Percentiles rank a stretch among this genome's conserved stretches.
These are phyloP conservation scores for Microdon myrmicae DNA, from an alignment of 2,888 invertebrate species.

Conservation along the genomic window DNA sequence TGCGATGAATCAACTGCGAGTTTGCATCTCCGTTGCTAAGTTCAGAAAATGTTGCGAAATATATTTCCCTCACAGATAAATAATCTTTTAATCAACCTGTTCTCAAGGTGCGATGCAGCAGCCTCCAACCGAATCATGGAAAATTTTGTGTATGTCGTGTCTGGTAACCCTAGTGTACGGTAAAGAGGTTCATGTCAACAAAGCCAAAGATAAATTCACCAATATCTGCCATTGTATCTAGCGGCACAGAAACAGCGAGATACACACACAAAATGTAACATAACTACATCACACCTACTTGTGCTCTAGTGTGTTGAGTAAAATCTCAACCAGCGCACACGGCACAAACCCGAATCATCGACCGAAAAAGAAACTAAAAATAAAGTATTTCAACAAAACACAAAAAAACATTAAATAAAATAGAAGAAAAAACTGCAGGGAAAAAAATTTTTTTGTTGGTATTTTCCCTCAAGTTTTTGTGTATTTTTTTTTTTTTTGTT, in stretches of 20 bases:
- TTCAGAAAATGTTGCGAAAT: too few species aligned
- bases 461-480: conserved; percentile 32
- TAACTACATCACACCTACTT: conserved; percentile 39
- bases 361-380: conserved; percentile 53
- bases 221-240: conserved; percentile 32
- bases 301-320: conserved; percentile 41
- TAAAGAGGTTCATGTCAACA: conserved; percentile 33
- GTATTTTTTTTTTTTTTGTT: conserved; percentile 23
- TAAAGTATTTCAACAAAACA: conserved; percentile 52
- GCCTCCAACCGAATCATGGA: too few species aligned
- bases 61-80: too few species aligned
- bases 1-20: too few species aligned
- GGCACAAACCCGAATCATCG: conserved; percentile 52
- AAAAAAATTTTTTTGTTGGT: conserved; percentile 29
- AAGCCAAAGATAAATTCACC: conserved; percentile 40
- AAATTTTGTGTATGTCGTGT: too few species aligned
- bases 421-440: too few species aligned
- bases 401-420: too few species aligned
- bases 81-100: too few species aligned
- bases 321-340: conserved; percentile 48
- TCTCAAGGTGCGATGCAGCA: too few species aligned
- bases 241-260: conserved; percentile 31
- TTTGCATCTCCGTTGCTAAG: too few species aligned
- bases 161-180: conserved; percentile 39
- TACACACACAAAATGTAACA: conserved; percentile 10